These are phyloP conservation scores for Subanguina moxae DNA, from an alignment of 1,140 invertebrate genomes.

Conservation along the genomic window DNA sequence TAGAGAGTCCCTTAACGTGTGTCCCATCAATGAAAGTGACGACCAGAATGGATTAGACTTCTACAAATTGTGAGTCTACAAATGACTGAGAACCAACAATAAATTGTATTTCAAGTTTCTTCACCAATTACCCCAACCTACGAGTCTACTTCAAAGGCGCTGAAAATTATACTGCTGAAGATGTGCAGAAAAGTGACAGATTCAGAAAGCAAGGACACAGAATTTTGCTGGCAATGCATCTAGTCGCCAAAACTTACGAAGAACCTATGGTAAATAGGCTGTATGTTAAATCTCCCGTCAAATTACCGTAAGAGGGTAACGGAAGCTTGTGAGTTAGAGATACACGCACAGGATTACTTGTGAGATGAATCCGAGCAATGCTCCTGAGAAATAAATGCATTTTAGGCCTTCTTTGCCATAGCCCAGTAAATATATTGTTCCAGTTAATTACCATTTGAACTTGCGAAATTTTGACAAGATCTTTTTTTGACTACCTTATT, in stretches of 20 bases:
- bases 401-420: no score
- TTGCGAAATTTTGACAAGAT: no score
- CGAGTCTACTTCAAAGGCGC: constrained; percentile 53
- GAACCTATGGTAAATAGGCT: constrained; percentile 20
- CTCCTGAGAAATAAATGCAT: no score
- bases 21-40: constrained; percentile 23
- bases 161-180: constrained; percentile 51
- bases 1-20: constrained; percentile 30
- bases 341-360: no score
- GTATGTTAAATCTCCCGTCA: no score
- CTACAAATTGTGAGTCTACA: constrained; percentile 40
- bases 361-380: no score
- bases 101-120: constrained; percentile 33
- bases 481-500: background rate
- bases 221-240: constrained; percentile 45
- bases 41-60: constrained; percentile 48
- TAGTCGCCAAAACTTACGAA: constrained; percentile 38
- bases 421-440: no score
- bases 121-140: constrained; percentile 50
- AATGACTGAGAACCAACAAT: constrained; percentile 1
- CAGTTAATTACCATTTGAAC: no score
- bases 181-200: constrained; percentile 53
- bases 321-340: no score
- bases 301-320: no score
- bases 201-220: constrained; percentile 53